A percentile compares a stretch with the other conserved stretches of the same genome.
Conservation (phyloP, 2,888 invertebrate genomes). For the Cerceris rybyensis region DNA sequence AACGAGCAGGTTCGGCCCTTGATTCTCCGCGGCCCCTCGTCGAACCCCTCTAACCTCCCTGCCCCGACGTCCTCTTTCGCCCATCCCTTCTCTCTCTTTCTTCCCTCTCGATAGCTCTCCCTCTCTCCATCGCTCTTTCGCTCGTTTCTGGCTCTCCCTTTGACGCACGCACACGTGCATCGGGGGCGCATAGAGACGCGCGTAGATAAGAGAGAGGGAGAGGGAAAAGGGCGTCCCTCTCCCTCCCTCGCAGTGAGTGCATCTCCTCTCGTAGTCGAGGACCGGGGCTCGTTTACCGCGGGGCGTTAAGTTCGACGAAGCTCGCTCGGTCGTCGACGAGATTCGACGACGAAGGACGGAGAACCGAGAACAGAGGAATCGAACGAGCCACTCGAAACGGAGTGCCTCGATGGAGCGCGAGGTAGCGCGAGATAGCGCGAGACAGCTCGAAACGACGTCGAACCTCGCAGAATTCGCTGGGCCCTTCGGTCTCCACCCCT, state of each 20-base stretch:
- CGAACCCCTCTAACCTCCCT: conserved; percentile 47
- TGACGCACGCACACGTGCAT: background rate
- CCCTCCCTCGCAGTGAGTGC: background rate
- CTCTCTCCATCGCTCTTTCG: conserved; percentile 13
- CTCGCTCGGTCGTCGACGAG: conserved; percentile 75
- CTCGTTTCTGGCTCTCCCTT: too few relatives aligned
- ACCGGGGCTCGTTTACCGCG: conserved; percentile 64
- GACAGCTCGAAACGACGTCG: conserved; percentile 25
- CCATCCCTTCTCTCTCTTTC: background rate
- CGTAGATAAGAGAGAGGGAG: conserved; percentile 4
- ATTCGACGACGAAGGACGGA: conserved; percentile 27
- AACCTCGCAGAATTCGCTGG: conserved; percentile 27
- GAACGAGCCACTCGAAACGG: conserved; percentile 75
- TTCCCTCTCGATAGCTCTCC: conserved; percentile 9
- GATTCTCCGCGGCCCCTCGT: conserved; percentile 61
- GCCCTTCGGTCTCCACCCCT: conserved; percentile 22
- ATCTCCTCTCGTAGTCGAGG: conserved; percentile 30
- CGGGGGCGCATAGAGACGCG: background rate
- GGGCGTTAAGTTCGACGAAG: conserved; percentile 64
- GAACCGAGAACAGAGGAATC: too few relatives aligned
- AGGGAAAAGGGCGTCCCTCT: conserved; percentile 13
- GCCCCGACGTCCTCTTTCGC: conserved; percentile 10
- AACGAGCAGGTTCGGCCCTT: conserved; percentile 59
- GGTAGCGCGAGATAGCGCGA: conserved; percentile 49
- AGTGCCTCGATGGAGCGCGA: conserved; percentile 38